phyloP scores from a whole-genome alignment of 2,113 vertebrate species.

The Etheostoma spectabile region DNA sequence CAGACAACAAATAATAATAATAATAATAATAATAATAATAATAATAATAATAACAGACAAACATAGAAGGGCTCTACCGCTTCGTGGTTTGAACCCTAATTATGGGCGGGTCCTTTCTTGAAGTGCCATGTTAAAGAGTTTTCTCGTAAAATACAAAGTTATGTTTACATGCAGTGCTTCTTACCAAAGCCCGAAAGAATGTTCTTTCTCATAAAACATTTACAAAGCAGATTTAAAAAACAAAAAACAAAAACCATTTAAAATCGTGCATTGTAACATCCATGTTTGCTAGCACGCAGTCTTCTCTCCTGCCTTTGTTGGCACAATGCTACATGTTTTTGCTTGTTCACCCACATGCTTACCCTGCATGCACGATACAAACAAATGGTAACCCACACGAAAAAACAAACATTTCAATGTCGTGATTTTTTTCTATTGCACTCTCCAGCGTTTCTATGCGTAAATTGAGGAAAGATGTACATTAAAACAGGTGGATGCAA shows the following conservation, averaged over 20 bases:
- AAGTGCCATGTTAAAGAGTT: background rate
- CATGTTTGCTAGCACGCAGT: background rate
- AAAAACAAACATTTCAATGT: too few relatives aligned
- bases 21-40: too few relatives aligned
- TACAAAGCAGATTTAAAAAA: background rate
- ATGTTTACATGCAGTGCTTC: background rate
- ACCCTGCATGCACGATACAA: too few relatives aligned
- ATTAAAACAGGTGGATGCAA: background rate
- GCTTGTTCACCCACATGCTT: background rate
- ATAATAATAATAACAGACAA: too few relatives aligned
- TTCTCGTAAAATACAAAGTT: background rate
- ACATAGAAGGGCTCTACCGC: too few relatives aligned
- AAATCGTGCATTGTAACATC: background rate
- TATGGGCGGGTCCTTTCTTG: too few relatives aligned
- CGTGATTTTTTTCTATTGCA: background rate
- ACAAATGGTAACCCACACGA: too few relatives aligned
- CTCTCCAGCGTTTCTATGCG: too few relatives aligned
- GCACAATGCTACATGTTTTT: background rate
- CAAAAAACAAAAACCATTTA: background rate
- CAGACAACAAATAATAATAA: too few relatives aligned
- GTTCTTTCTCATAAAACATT: background rate
- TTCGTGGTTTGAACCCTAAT: too few relatives aligned
- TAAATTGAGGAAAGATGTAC: background rate
- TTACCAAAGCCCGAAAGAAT: background rate
- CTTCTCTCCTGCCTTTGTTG: background rate